A percentile compares a stretch with the other conserved stretches of the same genome.
These are phyloP conservation scores for Nowickia ferox DNA, from an alignment of 2,888 invertebrate genomes.

Conservation along the genomic window DNA sequence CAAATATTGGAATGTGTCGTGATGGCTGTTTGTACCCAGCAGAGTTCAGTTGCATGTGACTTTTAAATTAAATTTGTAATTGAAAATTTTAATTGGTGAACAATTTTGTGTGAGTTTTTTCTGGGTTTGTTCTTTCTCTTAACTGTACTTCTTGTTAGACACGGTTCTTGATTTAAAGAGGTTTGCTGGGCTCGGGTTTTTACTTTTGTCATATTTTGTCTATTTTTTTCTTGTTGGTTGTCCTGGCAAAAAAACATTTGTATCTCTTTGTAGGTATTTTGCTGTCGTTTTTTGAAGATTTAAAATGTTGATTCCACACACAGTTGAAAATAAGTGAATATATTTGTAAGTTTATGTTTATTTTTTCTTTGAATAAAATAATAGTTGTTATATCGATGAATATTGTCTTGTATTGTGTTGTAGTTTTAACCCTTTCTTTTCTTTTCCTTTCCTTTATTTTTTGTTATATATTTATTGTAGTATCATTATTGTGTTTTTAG, in stretches of 20 bases:
- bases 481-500: conserved; percentile 49
- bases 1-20: not conserved
- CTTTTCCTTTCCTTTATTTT: conserved; percentile 33
- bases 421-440: not conserved
- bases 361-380: conserved; percentile 9
- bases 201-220: conserved; percentile 6
- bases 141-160: not conserved
- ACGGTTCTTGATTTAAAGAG: not conserved
- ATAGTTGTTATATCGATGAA: conserved; percentile 59
- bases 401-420: conserved; percentile 36
- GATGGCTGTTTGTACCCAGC: no score
- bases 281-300: not conserved
- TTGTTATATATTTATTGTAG: conserved; percentile 47
- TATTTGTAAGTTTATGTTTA: conserved; percentile 8
- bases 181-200: not conserved
- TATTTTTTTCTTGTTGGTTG: conserved; percentile 36
- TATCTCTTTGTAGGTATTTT: not conserved
- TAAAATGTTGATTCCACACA: conserved; percentile 1
- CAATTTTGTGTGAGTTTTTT: no score
- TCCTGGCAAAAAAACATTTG: conserved; percentile 51
- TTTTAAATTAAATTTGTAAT: no score
- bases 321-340: conserved; percentile 7
- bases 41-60: no score
- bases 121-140: no score
- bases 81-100: no score